These are phyloP conservation scores for Ernsta delagoae DNA, from an alignment of 2,888 invertebrate species.

Conservation along the genomic window DNA sequence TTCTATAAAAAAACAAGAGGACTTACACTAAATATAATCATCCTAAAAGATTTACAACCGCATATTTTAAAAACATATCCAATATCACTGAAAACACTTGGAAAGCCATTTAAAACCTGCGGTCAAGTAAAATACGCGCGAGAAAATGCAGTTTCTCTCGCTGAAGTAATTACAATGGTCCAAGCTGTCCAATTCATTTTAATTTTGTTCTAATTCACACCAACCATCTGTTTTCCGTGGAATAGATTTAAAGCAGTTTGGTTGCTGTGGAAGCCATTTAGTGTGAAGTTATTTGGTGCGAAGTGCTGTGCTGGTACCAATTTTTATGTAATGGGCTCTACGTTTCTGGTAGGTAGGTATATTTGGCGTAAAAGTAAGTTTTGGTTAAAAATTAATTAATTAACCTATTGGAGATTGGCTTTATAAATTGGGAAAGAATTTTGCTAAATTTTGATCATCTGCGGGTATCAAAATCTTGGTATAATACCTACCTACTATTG, in stretches of 20 bases:
- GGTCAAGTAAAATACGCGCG: slow-evolving; percentile 18
- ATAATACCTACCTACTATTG: too few species aligned
- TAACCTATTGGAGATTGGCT: too few species aligned
- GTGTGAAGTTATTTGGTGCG: slow-evolving; percentile 1
- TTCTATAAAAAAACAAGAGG: too few species aligned
- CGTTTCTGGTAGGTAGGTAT: too few species aligned
- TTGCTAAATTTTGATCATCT: too few species aligned
- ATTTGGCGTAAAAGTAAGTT: too few species aligned
- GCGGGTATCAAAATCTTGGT: too few species aligned
- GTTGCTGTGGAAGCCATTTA: slow-evolving; percentile 16
- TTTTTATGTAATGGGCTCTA: not conserved
- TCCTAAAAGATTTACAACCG: too few species aligned
- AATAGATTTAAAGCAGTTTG: slow-evolving; percentile 26
- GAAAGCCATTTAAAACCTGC: slow-evolving; percentile 23
- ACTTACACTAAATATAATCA: too few species aligned
- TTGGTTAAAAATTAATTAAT: too few species aligned
- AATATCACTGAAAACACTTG: slow-evolving; percentile 1
- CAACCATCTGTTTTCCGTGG: slow-evolving; percentile 23
- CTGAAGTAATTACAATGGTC: slow-evolving; percentile 29
- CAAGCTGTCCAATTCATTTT: slow-evolving; percentile 31
- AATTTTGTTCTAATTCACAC: slow-evolving; percentile 33
- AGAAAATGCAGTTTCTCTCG: slow-evolving; percentile 21
- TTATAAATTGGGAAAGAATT: too few species aligned
- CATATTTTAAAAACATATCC: too few species aligned
- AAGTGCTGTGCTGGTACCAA: not conserved